Evolutionary conservation across 2,113 vertebrate species (phyloP), one percentile per base, ranked within the genome.

Genomic region (Neodontobutis hainanensis): DNA sequence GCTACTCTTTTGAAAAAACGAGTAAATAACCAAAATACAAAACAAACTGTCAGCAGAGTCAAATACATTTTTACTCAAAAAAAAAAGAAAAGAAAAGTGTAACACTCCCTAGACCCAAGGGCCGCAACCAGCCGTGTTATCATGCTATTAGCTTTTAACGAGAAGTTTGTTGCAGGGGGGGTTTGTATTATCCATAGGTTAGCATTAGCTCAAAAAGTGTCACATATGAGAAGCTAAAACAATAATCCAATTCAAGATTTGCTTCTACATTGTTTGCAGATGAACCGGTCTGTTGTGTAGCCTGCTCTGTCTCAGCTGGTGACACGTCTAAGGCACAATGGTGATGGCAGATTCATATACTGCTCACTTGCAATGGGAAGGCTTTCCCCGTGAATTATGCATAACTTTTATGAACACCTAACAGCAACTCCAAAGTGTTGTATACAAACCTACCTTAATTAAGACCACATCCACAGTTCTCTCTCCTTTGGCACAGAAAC

Each of bases 401-500:
- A 11, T 12, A 11, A 11, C 50, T 34, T 34, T 36, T 8, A 55
- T 14, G 6, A 8, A 36, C 36, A 15, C 1, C 4, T 15, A 55
- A 34, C 32, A n/a, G 14, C 19, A 27, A 8, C 35, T 55, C 34
- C 8, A 55, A 55, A 53, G 12, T 3, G 8, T 8, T 8, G 35
- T 15, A 34, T 48, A 49, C 15, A 9, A 38, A 11, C 65, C 89
- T 94, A 96, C 95, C 95, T 96, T 96, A 53, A 96, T 83, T 69
- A 97, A 77, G 45, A 96, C 93, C 82, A 96, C 95, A 65, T 95
- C 95, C 72, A 94, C 94, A 6, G 92, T 80, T 73, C 93, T 92
- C 89, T 94, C 92, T 75, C 92, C 93, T 76, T 91, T 95, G 85
- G 94, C 91, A 45, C 93, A 96, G 61, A 97, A 91, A 82, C 94